phyloP scores from a whole-genome alignment of 2,888 invertebrate genomes.

The Erebia palarica region DNA sequence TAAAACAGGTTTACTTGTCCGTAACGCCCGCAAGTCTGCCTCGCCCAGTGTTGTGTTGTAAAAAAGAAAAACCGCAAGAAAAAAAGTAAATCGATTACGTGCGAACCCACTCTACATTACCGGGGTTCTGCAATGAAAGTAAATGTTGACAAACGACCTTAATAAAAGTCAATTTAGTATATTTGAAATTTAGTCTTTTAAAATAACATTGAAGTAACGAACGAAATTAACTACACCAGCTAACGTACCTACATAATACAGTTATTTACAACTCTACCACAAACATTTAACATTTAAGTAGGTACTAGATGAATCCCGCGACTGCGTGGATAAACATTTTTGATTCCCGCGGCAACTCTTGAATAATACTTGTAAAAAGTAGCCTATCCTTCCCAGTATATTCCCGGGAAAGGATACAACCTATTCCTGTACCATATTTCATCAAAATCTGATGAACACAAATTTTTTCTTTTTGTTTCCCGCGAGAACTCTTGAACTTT shows the following conservation, averaged over 20 bases:
- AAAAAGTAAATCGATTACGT: slow-evolving; percentile 43
- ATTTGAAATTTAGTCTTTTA: background rate
- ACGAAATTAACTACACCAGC: background rate
- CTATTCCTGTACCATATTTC: too few species aligned
- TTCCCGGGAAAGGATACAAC: too few species aligned
- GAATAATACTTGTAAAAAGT: too few species aligned
- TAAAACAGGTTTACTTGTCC: slow-evolving; percentile 66
- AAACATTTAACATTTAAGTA: too few species aligned
- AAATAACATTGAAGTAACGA: background rate
- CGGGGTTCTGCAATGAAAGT: slow-evolving; percentile 32
- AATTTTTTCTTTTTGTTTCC: too few species aligned
- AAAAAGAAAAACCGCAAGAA: slow-evolving; percentile 54
- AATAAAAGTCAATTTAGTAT: background rate
- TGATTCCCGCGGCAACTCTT: too few species aligned
- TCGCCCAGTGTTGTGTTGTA: slow-evolving; percentile 49
- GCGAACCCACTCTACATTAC: slow-evolving; percentile 24
- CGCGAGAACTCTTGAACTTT: too few species aligned
- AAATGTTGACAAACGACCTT: slow-evolving; percentile 17
- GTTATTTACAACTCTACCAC: too few species aligned
- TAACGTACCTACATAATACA: background rate
- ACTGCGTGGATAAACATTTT: too few species aligned
- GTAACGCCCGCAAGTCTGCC: slow-evolving; percentile 74
- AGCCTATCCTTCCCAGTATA: too few species aligned
- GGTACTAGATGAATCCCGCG: too few species aligned
- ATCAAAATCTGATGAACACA: too few species aligned